Percentiles rank a stretch among this genome's conserved stretches.
Conservation (phyloP, 2,888 invertebrate species). For the Prosapia bicincta region DNA sequence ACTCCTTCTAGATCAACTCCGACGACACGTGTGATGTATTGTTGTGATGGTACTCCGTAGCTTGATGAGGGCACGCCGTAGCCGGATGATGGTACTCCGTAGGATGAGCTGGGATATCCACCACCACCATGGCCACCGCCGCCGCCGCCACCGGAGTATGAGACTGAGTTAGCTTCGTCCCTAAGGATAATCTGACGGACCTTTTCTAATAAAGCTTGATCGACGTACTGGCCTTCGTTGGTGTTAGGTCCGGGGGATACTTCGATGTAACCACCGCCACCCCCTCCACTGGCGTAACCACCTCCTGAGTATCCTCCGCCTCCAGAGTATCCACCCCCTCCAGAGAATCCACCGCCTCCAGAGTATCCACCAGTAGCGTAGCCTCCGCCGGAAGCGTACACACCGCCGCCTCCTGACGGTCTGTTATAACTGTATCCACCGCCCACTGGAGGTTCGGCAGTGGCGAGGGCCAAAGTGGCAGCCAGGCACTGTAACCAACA, state of each 20-base stretch:
- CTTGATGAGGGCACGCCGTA: constrained; percentile 45
- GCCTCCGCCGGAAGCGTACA: constrained; percentile 45
- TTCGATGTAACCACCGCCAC: constrained; percentile 63
- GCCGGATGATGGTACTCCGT: constrained; percentile 39
- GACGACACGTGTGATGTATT: constrained; percentile 64
- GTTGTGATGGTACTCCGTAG: constrained; percentile 51
- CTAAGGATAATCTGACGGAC: constrained; percentile 80
- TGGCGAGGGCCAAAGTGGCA: constrained; percentile 53
- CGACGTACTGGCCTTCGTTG: constrained; percentile 79
- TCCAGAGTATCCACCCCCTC: constrained; percentile 47
- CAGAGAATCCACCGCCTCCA: constrained; percentile 42
- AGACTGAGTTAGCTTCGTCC: constrained; percentile 58
- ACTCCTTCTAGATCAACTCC: constrained; percentile 83
- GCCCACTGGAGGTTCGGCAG: constrained; percentile 38
- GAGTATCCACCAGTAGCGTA: constrained; percentile 48
- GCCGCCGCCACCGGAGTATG: constrained; percentile 46
- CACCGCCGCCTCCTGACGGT: constrained; percentile 53
- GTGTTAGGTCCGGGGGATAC: constrained; percentile 77
- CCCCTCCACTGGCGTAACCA: constrained; percentile 31
- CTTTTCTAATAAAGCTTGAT: constrained; percentile 75
- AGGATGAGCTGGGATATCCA: constrained; percentile 37
- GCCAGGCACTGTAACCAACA: constrained; percentile 81
- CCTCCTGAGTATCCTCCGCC: constrained; percentile 47
- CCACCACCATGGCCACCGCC: constrained; percentile 51
- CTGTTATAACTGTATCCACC: constrained; percentile 71